A percentile compares a stretch with the other conserved stretches of the same genome.
Conservation (phyloP, 23 tunicate genomes). For the Oikopleura albicans region DNA sequence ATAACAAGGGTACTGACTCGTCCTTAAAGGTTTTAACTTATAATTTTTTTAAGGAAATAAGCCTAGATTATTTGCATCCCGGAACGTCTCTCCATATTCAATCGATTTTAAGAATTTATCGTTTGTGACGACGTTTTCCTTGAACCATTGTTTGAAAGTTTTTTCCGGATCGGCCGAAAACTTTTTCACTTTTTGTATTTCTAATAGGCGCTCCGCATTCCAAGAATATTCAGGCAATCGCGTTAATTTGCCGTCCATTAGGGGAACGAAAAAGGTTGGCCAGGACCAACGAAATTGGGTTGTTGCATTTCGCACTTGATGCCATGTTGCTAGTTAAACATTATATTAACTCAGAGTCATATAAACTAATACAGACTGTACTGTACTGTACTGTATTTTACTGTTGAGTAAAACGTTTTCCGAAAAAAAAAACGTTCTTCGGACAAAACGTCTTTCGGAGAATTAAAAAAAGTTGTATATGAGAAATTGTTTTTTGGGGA, state of each 20-base stretch:
- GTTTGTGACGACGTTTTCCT: not conserved
- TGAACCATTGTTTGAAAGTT: not conserved
- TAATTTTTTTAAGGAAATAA: too few relatives aligned
- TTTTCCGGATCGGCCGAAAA: not conserved
- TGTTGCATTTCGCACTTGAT: not conserved
- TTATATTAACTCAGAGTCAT: too few relatives aligned
- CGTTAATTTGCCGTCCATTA: not conserved
- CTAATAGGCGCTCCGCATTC: not conserved
- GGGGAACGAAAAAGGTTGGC: not conserved
- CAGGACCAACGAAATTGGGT: not conserved
- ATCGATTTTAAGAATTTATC: not conserved
- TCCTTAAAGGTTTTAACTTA: too few relatives aligned
- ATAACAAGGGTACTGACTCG: too few relatives aligned
- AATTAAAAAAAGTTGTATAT: too few relatives aligned
- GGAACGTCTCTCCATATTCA: not conserved
- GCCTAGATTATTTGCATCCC: too few relatives aligned
- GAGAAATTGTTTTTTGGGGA: too few relatives aligned
- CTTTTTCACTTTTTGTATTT: not conserved
- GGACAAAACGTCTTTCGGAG: too few relatives aligned
- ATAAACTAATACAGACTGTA: too few relatives aligned
- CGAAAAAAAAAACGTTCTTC: too few relatives aligned
- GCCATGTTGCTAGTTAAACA: not conserved
- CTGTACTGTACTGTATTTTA: too few relatives aligned
- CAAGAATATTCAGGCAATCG: not conserved
- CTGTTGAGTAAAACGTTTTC: too few relatives aligned